Conservation (phyloP, 2,113 vertebrate species). For the Spizaetus ornatus region DNA sequence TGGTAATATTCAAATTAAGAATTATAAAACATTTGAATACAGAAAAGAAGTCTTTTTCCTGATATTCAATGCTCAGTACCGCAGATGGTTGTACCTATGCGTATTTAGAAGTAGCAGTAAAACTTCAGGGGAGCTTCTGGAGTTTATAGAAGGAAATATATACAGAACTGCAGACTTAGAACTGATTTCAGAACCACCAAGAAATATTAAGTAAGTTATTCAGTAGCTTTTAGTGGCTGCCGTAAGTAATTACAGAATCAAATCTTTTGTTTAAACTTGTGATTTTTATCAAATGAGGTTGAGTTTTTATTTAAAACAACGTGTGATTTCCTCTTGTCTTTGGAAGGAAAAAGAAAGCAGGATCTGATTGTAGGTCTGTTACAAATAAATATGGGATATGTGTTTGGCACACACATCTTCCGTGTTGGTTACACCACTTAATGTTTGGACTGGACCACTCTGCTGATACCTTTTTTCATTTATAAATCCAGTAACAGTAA, state of each 20-base stretch:
- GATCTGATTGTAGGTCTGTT: neutral
- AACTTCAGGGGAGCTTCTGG: neutral
- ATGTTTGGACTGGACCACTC: rapidly evolving
- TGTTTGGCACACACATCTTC: neutral
- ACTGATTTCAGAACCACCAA: neutral
- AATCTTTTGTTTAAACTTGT: neutral
- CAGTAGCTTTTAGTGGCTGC: neutral
- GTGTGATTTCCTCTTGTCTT: neutral
- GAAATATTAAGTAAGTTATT: neutral
- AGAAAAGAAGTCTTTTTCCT: neutral
- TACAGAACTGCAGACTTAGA: too few relatives aligned
- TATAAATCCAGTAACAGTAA: rapidly evolving
- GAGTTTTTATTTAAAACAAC: rapidly evolving
- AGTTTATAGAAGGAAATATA: neutral
- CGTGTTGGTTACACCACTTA: rapidly evolving
- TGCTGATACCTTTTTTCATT: neutral
- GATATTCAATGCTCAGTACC: rapidly evolving
- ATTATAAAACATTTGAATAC: neutral
- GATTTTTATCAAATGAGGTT: neutral
- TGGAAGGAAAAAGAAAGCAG: neutral
- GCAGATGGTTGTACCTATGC: neutral
- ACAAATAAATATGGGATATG: rapidly evolving
- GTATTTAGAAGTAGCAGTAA: neutral
- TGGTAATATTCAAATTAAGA: neutral
- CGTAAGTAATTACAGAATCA: neutral